Evolutionary conservation across 1,140 invertebrate genomes (phyloP).

Genomic region (Meloidogyne floridensis): DNA sequence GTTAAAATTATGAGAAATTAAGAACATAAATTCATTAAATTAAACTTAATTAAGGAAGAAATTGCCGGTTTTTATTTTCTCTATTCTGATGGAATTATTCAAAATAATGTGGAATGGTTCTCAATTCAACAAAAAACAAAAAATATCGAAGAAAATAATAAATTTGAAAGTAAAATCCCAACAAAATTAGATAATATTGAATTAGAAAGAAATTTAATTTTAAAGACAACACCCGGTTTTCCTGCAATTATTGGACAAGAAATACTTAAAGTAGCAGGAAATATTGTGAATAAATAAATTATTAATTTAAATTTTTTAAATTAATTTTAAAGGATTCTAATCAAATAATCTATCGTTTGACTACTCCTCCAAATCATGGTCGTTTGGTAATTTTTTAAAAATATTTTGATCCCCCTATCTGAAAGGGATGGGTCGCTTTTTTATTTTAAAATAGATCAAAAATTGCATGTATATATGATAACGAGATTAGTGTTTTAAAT

Average conservation of each 20-base stretch:
- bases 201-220: slow-evolving; percentile 54
- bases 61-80: slow-evolving; percentile 60
- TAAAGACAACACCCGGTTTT: slow-evolving; percentile 55
- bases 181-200: slow-evolving; percentile 1
- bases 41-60: not conserved
- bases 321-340: slow-evolving; percentile 26
- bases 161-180: not conserved
- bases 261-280: slow-evolving; percentile 36
- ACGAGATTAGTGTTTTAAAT: too few relatives aligned
- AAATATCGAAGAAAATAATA: not conserved
- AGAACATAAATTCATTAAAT: not conserved
- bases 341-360: slow-evolving; percentile 56
- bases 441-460: not conserved
- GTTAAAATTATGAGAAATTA: too few relatives aligned
- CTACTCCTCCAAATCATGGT: slow-evolving; percentile 53
- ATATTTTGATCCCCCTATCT: too few relatives aligned
- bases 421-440: not conserved
- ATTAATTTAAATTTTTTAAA: not conserved
- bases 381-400: slow-evolving; percentile 33
- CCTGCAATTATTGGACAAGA: slow-evolving; percentile 53
- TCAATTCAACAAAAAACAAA: not conserved
- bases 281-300: not conserved
- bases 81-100: slow-evolving; percentile 56
- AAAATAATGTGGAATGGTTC: slow-evolving; percentile 60
- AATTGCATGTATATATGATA: too few relatives aligned